Evolutionary conservation across 2,888 invertebrate genomes (phyloP), one percentile per base, ranked within the genome.

Genomic region (Agelastica alni): DNA sequence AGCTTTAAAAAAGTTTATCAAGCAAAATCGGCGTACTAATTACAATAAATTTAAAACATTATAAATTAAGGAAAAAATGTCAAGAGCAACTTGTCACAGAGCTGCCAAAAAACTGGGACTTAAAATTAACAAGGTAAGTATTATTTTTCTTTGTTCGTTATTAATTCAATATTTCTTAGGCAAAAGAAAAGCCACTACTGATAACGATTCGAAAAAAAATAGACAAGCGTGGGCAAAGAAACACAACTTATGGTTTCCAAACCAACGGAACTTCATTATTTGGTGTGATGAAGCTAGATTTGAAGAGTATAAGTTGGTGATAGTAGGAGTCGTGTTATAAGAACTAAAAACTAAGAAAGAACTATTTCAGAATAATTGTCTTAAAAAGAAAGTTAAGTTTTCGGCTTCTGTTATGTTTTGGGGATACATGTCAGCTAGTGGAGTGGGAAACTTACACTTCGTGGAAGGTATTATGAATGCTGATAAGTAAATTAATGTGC

Each of bases 321-420:
- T 1, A 22, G 9, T 22, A 6, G 22, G 9, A 22, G 22, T 22
- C 1, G 22, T 22, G 6, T 22, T 9, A 22, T 22, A 22, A 22
- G 9, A 22, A 22, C 4, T 22, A 22, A 22, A 22, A 9, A 9
- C 4, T 22, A 22, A 22, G 9, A 9, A 9, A 22, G 22, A 9
- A 22, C 4, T 22, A 0, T 58, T 45, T 39, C 43, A 53, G 30
- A 17, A 10, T 41, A 42, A 58, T 30, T 54, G 51, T 32, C 20
- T 58, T 12, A 54, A 54, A 41, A 53, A 30, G 20, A 60, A 60
- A 42, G 52, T 54, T 31, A 58, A 59, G 30, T 52, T 52, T 59
- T 55, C 53, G 14, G 49, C 53, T 32, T 51, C 47, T 39, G 42
- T 39, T 56, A 17, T 44, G 56, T 39, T 56, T 30, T 44, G 56